These are phyloP conservation scores for Lophius americanus DNA, from an alignment of 2,797 vertebrate genomes.

Conservation along the genomic window DNA sequence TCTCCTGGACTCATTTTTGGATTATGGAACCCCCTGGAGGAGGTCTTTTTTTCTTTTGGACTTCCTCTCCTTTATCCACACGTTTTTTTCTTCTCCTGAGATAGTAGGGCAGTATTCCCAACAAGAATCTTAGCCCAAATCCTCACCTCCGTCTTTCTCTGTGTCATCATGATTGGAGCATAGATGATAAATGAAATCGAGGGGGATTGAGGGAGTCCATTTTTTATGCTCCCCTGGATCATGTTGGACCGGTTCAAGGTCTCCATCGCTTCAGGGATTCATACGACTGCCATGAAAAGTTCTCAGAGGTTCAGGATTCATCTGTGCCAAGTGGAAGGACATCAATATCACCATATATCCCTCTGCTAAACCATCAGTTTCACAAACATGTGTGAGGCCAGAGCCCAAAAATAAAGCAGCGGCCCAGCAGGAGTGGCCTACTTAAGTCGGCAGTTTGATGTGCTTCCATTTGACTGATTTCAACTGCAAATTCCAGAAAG, in stretches of 20 bases:
- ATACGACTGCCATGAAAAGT: slow-evolving; percentile 10
- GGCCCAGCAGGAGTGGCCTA: slow-evolving; percentile 72
- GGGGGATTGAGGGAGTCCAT: slow-evolving; percentile 6
- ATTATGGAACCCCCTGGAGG: slow-evolving; percentile 66
- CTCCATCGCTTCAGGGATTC: slow-evolving; percentile 23
- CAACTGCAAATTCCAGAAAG: slow-evolving; percentile 43
- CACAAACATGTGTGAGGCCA: slow-evolving; percentile 42
- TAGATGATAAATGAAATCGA: background rate
- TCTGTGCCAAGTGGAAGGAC: slow-evolving; percentile 57
- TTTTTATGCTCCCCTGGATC: slow-evolving; percentile 16
- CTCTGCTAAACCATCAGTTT: slow-evolving; percentile 35
- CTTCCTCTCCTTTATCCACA: slow-evolving; percentile 41
- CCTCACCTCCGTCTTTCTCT: slow-evolving; percentile 56
- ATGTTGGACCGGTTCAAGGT: background rate
- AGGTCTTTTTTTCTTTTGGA: slow-evolving; percentile 39
- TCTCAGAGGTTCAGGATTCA: slow-evolving; percentile 37
- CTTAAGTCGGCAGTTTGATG: slow-evolving; percentile 56
- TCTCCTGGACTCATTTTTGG: slow-evolving; percentile 68
- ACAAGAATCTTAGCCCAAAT: slow-evolving; percentile 74
- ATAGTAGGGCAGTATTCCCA: slow-evolving; percentile 48
- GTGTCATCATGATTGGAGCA: slow-evolving; percentile 34
- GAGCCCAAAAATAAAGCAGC: slow-evolving; percentile 55
- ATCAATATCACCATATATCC: slow-evolving; percentile 47
- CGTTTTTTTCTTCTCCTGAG: slow-evolving; percentile 18
- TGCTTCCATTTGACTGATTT: slow-evolving; percentile 65